Conservation (phyloP, 2,888 invertebrate genomes). For the Drosophila acutilabella region DNA sequence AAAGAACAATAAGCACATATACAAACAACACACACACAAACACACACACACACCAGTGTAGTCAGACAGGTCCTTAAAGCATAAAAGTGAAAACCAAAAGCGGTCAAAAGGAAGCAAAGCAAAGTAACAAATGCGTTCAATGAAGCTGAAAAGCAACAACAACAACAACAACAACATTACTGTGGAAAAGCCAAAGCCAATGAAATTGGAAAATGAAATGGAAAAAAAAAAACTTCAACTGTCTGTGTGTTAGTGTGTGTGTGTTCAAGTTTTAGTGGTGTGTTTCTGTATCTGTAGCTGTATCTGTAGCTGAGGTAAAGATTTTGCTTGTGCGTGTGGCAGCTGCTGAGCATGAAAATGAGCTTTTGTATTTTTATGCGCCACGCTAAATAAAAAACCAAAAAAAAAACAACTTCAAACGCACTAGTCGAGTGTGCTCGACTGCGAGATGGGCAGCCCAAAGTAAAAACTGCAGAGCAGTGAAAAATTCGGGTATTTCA, state of each 20-base stretch:
- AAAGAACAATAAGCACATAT: slow-evolving; percentile 66
- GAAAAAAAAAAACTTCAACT: slow-evolving; percentile 60
- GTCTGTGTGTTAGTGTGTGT: slow-evolving; percentile 9
- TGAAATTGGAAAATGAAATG: slow-evolving; percentile 78
- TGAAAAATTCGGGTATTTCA: no score
- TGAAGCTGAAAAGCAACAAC: slow-evolving; percentile 71
- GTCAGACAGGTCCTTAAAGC: slow-evolving; percentile 20
- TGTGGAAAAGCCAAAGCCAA: slow-evolving; percentile 51
- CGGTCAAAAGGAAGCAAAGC: slow-evolving; percentile 18
- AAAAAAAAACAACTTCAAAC: slow-evolving; percentile 10
- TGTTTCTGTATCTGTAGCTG: slow-evolving; percentile 7
- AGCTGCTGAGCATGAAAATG: slow-evolving; percentile 78
- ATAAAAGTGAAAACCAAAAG: slow-evolving; percentile 39
- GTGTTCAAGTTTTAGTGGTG: slow-evolving; percentile 14
- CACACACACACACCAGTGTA: slow-evolving; percentile 1
- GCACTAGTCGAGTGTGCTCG: slow-evolving; percentile 5
- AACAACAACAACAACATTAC: slow-evolving; percentile 25
- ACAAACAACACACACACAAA: slow-evolving; percentile 19
- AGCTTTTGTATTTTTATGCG: slow-evolving; percentile 68
- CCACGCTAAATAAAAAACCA: slow-evolving; percentile 46
- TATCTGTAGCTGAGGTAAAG: slow-evolving; percentile 57
- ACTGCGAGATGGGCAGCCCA: not conserved
- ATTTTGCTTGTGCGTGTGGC: slow-evolving; percentile 59
- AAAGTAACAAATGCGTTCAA: slow-evolving; percentile 68
- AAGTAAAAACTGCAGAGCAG: no score